A percentile compares a stretch with the other conserved stretches of the same genome.
Evolutionary conservation across 2,113 vertebrate species (phyloP).

Genomic region (Empidonax alnorum): DNA sequence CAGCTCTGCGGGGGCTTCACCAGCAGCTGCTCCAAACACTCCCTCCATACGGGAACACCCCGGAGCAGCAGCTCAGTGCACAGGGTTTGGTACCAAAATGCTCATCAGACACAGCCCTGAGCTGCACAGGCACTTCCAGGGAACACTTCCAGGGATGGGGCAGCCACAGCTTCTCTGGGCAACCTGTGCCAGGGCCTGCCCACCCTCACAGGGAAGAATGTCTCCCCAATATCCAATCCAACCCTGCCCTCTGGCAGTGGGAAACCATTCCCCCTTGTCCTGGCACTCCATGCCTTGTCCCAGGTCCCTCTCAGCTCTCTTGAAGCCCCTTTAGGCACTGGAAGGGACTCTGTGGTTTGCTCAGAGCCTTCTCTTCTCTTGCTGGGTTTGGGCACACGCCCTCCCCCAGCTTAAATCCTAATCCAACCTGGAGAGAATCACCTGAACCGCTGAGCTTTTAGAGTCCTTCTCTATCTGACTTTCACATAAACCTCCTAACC

Average conservation of each 20-base stretch:
- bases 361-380: background rate
- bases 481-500: conserved; percentile 43
- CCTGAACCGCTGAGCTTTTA: background rate
- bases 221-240: rapidly evolving
- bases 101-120: background rate
- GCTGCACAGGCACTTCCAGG: background rate
- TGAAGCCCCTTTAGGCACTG: background rate
- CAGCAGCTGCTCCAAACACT: rapidly evolving
- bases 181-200: background rate
- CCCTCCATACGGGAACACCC: rapidly evolving
- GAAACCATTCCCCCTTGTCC: no score
- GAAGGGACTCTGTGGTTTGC: background rate
- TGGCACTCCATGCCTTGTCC: background rate
- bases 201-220: background rate
- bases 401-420: background rate
- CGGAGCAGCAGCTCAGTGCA: rapidly evolving
- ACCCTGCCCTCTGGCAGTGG: background rate
- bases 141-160: background rate
- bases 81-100: rapidly evolving
- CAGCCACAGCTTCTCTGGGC: background rate
- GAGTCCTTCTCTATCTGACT: conserved; percentile 22
- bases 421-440: background rate
- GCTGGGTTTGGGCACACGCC: background rate
- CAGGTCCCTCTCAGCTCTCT: background rate
- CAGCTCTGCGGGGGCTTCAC: background rate